phyloP scores from a whole-genome alignment of 2,113 vertebrate genomes.

The Rhagologus leucostigma region DNA sequence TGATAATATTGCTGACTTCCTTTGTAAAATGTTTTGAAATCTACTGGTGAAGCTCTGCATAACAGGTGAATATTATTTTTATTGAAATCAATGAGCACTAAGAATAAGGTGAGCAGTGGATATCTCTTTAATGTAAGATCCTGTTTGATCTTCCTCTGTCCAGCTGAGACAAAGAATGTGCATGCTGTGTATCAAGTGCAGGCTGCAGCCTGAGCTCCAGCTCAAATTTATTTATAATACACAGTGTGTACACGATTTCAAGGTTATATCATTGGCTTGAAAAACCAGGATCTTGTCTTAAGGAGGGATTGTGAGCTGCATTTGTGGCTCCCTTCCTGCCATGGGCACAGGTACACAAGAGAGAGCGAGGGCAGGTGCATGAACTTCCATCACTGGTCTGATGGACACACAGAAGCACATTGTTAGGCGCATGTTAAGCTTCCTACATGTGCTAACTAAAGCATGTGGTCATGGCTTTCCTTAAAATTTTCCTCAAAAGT shows the following conservation, averaged over 20 bases:
- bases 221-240: neutral
- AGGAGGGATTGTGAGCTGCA: neutral
- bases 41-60: neutral
- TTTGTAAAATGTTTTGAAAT: neutral
- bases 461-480: neutral
- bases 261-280: neutral
- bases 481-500: neutral
- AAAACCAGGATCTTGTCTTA: neutral
- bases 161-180: neutral
- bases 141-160: constrained; percentile 9
- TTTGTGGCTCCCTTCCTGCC: neutral
- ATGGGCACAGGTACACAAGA: neutral
- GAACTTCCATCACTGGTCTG: neutral
- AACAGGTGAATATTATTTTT: neutral
- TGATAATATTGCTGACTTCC: neutral
- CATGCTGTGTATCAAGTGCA: neutral
- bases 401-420: neutral
- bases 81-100: neutral
- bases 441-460: neutral
- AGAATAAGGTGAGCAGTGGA: neutral
- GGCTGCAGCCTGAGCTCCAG: neutral
- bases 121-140: neutral
- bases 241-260: neutral
- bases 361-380: neutral
- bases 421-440: neutral